Conservation (phyloP, 2,113 vertebrate genomes). For the Sorex fumeus region DNA sequence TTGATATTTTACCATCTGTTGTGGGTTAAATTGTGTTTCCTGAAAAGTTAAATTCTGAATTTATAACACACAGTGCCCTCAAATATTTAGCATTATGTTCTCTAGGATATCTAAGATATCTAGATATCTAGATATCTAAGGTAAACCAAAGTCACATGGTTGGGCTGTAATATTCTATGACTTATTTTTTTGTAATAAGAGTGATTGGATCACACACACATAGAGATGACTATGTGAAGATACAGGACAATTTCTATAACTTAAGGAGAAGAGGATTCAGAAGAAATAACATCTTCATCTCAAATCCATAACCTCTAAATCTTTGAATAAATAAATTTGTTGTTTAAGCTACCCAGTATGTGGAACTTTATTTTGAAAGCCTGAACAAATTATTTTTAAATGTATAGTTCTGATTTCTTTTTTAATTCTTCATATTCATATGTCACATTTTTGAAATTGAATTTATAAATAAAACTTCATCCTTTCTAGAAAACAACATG, state of each 20-base stretch:
- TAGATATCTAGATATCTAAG: neutral
- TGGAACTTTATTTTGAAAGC: neutral
- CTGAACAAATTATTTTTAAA: neutral
- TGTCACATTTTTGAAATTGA: conserved; percentile 7
- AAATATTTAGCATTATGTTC: neutral
- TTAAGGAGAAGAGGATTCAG: neutral
- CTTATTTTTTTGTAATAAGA: neutral
- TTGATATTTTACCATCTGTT: conserved; percentile 3
- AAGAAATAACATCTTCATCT: neutral
- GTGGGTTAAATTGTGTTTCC: neutral
- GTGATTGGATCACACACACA: neutral
- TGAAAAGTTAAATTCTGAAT: neutral
- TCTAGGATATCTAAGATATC: too few species aligned
- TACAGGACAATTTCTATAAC: neutral
- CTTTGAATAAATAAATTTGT: neutral
- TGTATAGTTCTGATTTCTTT: neutral
- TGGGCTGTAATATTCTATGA: neutral
- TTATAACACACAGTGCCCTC: neutral
- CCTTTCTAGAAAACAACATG: too few species aligned
- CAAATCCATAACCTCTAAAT: neutral
- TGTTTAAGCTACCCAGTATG: neutral
- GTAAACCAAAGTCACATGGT: neutral
- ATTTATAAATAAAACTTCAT: neutral
- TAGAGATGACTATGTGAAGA: neutral
- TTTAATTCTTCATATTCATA: neutral